Base-by-base conservation (phyloP, 1,140 invertebrate species). In the Drosophila orosa region DNA sequence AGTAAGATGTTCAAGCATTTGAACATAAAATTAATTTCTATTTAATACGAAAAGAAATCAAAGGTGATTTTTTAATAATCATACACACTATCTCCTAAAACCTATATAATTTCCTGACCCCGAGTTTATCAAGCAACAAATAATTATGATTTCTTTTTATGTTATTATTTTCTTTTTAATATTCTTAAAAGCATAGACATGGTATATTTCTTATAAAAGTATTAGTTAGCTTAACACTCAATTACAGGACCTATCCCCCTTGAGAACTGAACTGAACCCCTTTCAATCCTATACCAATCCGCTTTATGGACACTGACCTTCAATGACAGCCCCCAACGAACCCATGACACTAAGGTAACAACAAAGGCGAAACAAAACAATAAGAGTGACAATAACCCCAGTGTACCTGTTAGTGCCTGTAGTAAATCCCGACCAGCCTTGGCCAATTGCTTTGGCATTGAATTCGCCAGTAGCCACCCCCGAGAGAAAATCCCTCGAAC, bases 371-470 rank as follows among this genome's bases (percentile, higher is more conserved):
- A 19, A 35, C 45, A 35, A 37, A 29, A 57, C 37, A 50, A n/a
- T 19, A 31, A 8, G 24, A 42, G 39, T 60, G 35, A 59, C 45
- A 58, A 33, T 61, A 35, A 60, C 55, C 35, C 60, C 55, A 22
- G 60, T 17, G 31, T 39, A 24, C 29, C 22, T 39, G 52, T 55
- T 55, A 37, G 50, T 37, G 37, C 15, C 42, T 40, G n/a, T 25
- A 13, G 65, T 40, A 85, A 75, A 68, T 82, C 65, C 83, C 73
- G 78, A 63, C 33, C 22, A 65, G 37, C 74, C 52, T 66, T 58
- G 25, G 60, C 61, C 74, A 77, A 69, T 62, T 77, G 71, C 33
- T 87, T 71, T 76, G 83, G 77, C 79, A 87, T 82, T 78, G 83
- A 75, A 73, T 82, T 78, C 10, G 59, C 69, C 57, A 75, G 54